phyloP scores from a whole-genome alignment of 2,113 vertebrate species.

The Gambusia holbrooki region DNA sequence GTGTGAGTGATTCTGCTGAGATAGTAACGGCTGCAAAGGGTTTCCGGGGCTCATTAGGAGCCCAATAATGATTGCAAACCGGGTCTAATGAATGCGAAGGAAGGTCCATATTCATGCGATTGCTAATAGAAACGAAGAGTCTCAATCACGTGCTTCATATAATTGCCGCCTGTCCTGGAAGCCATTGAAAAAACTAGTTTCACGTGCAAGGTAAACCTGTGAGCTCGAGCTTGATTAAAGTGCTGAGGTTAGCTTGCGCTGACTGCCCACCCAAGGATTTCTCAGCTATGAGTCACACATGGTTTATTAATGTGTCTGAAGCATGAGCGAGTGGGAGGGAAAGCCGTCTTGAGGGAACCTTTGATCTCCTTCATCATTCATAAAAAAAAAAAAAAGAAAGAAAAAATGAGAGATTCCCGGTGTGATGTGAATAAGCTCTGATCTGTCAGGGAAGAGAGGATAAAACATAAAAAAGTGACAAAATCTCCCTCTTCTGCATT shows the following conservation, averaged over 20 bases:
- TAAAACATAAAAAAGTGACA: constrained; percentile 14
- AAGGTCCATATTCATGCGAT: neutral
- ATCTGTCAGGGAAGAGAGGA: constrained; percentile 25
- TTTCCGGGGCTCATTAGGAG: constrained; percentile 22
- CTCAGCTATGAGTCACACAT: constrained; percentile 57
- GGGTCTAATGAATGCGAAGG: constrained; percentile 16
- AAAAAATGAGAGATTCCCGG: neutral
- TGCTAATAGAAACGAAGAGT: constrained; percentile 13
- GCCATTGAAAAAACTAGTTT: constrained; percentile 19
- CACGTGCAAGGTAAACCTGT: constrained; percentile 26
- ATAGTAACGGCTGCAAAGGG: constrained; percentile 14
- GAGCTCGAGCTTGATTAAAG: constrained; percentile 28
- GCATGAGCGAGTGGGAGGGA: constrained; percentile 34
- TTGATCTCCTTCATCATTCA: constrained; percentile 35
- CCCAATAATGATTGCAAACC: constrained; percentile 13
- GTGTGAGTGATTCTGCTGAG: neutral
- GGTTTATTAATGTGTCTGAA: constrained; percentile 34
- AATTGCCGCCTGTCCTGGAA: constrained; percentile 21
- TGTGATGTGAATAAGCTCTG: constrained; percentile 19
- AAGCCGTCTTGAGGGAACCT: constrained; percentile 24
- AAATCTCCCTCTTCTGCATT: constrained; percentile 5
- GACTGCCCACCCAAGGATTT: constrained; percentile 39
- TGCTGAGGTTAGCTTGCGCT: constrained; percentile 26
- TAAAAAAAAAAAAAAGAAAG: neutral
- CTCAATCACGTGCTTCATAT: constrained; percentile 5